Percentiles rank a stretch among this genome's conserved stretches.
Evolutionary conservation across 1,140 invertebrate species (phyloP).

Genomic region (Papilio xuthus): DNA sequence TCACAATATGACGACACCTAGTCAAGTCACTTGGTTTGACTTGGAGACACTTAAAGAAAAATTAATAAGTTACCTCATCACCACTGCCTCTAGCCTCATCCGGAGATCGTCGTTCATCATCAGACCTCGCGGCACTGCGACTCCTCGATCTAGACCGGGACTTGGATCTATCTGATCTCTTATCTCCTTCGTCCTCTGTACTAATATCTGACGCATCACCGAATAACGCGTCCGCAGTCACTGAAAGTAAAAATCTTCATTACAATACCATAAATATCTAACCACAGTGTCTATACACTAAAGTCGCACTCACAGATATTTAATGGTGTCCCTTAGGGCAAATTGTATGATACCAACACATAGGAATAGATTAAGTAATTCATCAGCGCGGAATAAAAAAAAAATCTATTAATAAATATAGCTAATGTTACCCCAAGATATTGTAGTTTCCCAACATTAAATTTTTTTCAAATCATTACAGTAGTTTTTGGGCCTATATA

Average conservation of each 20-base stretch:
- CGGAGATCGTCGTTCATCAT: constrained; percentile 68
- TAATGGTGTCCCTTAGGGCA: no score
- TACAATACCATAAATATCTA: neutral
- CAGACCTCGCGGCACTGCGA: constrained; percentile 59
- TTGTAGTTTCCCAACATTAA: no score
- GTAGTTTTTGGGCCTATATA: no score
- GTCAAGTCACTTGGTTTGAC: no score
- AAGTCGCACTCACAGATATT: no score
- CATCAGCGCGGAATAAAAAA: no score
- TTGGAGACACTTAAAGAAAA: neutral
- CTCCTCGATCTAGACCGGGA: constrained; percentile 64
- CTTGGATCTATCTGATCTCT: constrained; percentile 68
- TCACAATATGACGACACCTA: no score
- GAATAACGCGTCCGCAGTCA: constrained; percentile 92
- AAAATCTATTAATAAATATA: no score
- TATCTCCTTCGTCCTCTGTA: constrained; percentile 87
- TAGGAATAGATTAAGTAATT: neutral
- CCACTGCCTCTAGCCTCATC: constrained; percentile 79
- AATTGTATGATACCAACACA: neutral
- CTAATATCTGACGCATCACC: constrained; percentile 97
- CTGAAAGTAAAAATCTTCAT: constrained; percentile 60
- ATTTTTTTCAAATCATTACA: no score
- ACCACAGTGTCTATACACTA: neutral
- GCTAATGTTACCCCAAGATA: no score
- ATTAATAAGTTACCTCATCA: constrained; percentile 60